phyloP scores from a whole-genome alignment of 1,140 invertebrate species.

The Asbolus verrucosus region DNA sequence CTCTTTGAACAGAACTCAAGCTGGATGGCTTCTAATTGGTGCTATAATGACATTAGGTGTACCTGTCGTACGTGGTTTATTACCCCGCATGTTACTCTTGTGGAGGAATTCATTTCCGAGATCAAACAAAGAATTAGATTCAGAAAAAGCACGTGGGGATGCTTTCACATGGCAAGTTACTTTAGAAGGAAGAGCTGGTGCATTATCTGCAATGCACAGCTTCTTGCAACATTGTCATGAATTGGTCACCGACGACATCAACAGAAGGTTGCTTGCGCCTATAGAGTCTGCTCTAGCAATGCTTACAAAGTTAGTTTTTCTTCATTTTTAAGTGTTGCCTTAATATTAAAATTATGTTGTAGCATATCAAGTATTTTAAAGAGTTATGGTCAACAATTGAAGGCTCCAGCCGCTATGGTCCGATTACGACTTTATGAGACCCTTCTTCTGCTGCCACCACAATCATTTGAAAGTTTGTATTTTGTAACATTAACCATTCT shows the following conservation, averaged over 20 bases:
- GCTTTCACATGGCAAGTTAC: constrained; percentile 99
- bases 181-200: constrained; percentile 95
- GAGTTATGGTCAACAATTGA: constrained; percentile 92
- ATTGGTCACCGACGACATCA: constrained; percentile 91
- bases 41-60: constrained; percentile 96
- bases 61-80: constrained; percentile 87
- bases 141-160: constrained; percentile 96
- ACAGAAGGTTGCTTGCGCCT: constrained; percentile 84
- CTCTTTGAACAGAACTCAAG: constrained; percentile 93
- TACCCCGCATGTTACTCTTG: constrained; percentile 92
- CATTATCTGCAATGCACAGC: constrained; percentile 94
- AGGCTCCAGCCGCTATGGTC: constrained; percentile 93
- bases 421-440: constrained; percentile 92
- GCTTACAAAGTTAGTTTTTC: constrained; percentile 84
- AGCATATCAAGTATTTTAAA: constrained; percentile 89
- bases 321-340: constrained; percentile 18
- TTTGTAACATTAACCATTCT: constrained; percentile 38
- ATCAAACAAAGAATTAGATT: constrained; percentile 95
- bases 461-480: constrained; percentile 85
- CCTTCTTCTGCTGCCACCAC: constrained; percentile 83
- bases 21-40: constrained; percentile 97
- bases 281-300: constrained; percentile 95
- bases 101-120: constrained; percentile 99
- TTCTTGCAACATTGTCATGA: constrained; percentile 92
- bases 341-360: constrained; percentile 53